A percentile compares a stretch with the other conserved stretches of the same genome.
Evolutionary conservation across 1,140 invertebrate genomes (phyloP).

Genomic region (Drosophila mojavensis): DNA sequence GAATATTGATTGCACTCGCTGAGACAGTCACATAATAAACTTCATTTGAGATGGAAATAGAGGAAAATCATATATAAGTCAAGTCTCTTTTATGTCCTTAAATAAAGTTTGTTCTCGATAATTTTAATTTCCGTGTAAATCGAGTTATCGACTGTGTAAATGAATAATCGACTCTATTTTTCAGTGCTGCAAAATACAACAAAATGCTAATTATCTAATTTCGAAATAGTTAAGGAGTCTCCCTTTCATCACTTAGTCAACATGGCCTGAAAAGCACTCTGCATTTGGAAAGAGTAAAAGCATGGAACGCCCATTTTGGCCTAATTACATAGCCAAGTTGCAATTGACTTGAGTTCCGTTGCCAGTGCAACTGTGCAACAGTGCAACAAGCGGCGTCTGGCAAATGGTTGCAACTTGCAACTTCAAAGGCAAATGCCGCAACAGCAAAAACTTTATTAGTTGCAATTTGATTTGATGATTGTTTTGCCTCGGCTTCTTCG

Average conservation of each 20-base stretch:
- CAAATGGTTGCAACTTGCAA: conserved; percentile 15
- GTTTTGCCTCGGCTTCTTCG: conserved; percentile 25
- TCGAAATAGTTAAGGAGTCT: too few relatives aligned
- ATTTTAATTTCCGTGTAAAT: too few relatives aligned
- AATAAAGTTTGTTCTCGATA: too few relatives aligned
- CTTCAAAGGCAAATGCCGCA: conserved; percentile 34
- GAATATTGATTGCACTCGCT: not conserved
- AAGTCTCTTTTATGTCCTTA: too few relatives aligned
- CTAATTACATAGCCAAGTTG: conserved; percentile 60
- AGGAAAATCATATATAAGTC: too few relatives aligned
- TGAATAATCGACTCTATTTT: too few relatives aligned
- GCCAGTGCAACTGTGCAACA: conserved; percentile 1
- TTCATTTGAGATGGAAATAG: too few relatives aligned
- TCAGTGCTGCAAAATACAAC: too few relatives aligned
- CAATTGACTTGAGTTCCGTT: conserved; percentile 21
- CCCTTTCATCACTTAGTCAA: too few relatives aligned
- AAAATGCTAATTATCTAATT: too few relatives aligned
- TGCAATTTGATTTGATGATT: conserved; percentile 67
- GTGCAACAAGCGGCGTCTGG: not conserved
- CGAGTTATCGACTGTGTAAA: too few relatives aligned
- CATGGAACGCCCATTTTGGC: conserved; percentile 51
- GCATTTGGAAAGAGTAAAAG: not conserved
- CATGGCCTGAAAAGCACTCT: too few relatives aligned
- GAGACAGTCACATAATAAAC: not conserved
- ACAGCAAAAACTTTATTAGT: conserved; percentile 51